A percentile compares a stretch with the other conserved stretches of the same genome.
Conservation (phyloP, 2,113 vertebrate species). For the Corydoras maculifer region DNA sequence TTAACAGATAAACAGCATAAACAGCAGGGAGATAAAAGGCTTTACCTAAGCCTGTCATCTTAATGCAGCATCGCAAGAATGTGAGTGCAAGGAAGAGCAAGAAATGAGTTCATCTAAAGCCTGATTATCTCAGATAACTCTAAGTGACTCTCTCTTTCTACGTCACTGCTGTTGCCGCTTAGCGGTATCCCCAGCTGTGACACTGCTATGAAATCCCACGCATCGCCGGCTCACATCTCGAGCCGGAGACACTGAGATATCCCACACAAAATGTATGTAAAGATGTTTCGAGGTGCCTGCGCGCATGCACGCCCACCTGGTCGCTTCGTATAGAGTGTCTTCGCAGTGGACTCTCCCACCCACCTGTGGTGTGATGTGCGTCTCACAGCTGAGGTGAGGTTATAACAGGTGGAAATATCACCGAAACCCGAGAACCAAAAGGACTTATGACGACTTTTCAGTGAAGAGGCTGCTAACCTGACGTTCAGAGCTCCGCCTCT, state of each 20-base stretch:
- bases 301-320: constrained; percentile 44
- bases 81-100: not conserved
- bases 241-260: constrained; percentile 27
- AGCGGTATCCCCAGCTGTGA: constrained; percentile 29
- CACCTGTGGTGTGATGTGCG: constrained; percentile 45
- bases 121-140: constrained; percentile 11
- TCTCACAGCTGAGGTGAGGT: constrained; percentile 40
- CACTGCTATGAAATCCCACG: constrained; percentile 11
- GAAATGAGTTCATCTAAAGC: not conserved
- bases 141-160: constrained; percentile 16
- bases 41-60: not conserved
- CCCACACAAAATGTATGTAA: constrained; percentile 12
- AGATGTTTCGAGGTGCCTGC: constrained; percentile 25
- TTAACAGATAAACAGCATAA: too few species aligned
- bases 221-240: constrained; percentile 15
- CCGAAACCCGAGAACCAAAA: constrained; percentile 20
- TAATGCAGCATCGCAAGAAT: not conserved
- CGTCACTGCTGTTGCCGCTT: constrained; percentile 12
- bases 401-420: constrained; percentile 55
- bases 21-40: not conserved
- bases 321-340: constrained; percentile 44
- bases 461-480: constrained; percentile 25
- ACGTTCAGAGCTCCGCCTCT: constrained; percentile 22
- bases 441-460: constrained; percentile 35
- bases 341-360: constrained; percentile 49